These are phyloP conservation scores for Rhodeus uyekii DNA, from an alignment of 2,797 vertebrate genomes.

Conservation along the genomic window DNA sequence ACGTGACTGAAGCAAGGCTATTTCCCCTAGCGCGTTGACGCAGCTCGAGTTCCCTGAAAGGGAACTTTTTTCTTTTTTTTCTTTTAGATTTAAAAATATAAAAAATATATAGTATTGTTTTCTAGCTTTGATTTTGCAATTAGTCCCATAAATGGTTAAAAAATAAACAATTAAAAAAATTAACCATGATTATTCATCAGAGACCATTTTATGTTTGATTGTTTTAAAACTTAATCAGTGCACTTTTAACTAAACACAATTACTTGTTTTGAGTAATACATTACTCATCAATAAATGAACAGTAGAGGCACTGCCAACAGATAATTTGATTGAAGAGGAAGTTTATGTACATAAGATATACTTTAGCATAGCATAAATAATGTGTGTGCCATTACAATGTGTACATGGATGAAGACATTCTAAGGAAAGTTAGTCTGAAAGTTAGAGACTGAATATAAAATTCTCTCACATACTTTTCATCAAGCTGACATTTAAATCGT, in stretches of 20 bases:
- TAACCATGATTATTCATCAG: background rate
- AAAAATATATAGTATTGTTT: too few species aligned
- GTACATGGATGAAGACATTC: background rate
- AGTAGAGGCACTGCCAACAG: background rate
- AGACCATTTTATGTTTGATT: too few species aligned
- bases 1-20: too few species aligned
- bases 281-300: background rate
- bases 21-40: too few species aligned
- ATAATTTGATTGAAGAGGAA: background rate
- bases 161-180: background rate
- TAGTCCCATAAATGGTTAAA: background rate
- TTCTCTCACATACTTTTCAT: background rate
- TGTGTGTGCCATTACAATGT: background rate
- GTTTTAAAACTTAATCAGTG: background rate
- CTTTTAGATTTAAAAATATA: too few species aligned
- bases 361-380: background rate
- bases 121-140: too few species aligned
- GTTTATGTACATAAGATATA: background rate
- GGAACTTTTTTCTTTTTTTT: too few species aligned
- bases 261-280: background rate
- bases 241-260: background rate
- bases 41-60: too few species aligned
- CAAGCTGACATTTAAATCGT: background rate
- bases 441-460: background rate
- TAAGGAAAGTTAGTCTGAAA: background rate